Base-by-base conservation (phyloP, 2,797 vertebrate genomes). In the Triplophysa yarkandensis region DNA sequence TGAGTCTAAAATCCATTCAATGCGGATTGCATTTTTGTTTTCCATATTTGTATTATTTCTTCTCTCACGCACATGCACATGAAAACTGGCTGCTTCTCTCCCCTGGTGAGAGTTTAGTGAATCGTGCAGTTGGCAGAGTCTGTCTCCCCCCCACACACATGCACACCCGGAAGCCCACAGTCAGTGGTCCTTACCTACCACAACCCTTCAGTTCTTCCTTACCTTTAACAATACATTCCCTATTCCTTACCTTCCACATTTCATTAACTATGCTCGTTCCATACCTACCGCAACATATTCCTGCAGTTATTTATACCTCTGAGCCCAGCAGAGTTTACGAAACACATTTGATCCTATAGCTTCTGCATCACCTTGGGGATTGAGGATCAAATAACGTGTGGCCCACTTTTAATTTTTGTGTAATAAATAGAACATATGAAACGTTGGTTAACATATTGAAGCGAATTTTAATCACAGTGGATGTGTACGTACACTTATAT, bases 101-200 rank as follows among this genome's bases (percentile, higher is more conserved):
- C 81, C 81, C 81, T 78, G 81, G 78, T 78, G 81, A 68, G 81
- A 82, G 64, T 68, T 80, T 80, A 82, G 81, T 82, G 81, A 80
- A 77, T 80, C 81, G 81, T 82, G 81, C 75, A 82, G 71, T 77
- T 80, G 71, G 77, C 71, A 77, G 80, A 82, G 67, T 80, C 71
- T 74, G 77, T 77, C 77, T 80, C 64, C 67, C 64, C 63, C 68
- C 30, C 57, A n/a, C 75, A 48, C 77, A 61, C 80, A 27, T 48
- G 63, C 57, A 60, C 63, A 58, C 70, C 48, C 36, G 76, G 78
- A 78, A 73, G 68, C 72, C 71, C 71, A 65, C 71, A 74, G 71
- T 65, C 72, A 78, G 81, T 82, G 80, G 81, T 76, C 78, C 78
- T 80, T 82, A 78, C 77, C 78, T 78, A 80, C 65, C 71, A 80